Evolutionary conservation across 1,140 invertebrate genomes (phyloP), one percentile per base, ranked within the genome.

Genomic region (Ostrea edulis): DNA sequence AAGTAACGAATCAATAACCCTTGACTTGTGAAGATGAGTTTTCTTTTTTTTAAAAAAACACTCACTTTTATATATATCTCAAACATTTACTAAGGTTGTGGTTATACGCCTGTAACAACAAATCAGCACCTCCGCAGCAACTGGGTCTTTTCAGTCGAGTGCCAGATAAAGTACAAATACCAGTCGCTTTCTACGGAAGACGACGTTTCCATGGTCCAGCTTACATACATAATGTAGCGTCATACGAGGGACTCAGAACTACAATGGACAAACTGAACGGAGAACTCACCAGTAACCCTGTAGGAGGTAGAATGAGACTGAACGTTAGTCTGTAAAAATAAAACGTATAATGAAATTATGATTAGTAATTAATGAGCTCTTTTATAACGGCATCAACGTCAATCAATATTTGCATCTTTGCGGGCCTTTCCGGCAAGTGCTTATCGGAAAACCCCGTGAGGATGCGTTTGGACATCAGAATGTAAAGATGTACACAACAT

Each of bases 181-280:
- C 82, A 1, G 8, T 83, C 35, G 35, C 82, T 35, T 29, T 35
- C 25, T 25, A 35, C 25, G 53, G 52, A 20, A n/a, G 29, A 4
- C 22, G 62, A 25, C 55, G 82, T 25, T 44, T 35, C 11, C 44
- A 58, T 52, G 68, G 68, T 35, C 68, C 68, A 3, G 68, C 25
- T 29, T 77, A 12, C 14, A 9, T 77, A 14, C 25, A 77, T 11
- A 44, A 22, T 5, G 58, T 51, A 25, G 53, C 22, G 85, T 88
- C 88, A 11, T 90, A 88, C 29, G 89, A 90, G 44, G 86, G 84
- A 8, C 68, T 91, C 22, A 82, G 62, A 51, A 84, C 89, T 71
- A 90, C 90, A 0, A 71, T 90, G 14, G 83, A 83, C 7, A 89
- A 65, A 71, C 68, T 87, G 4, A 91, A 91, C 83, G 71, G 84